Conservation (phyloP, 2,113 vertebrate genomes). For the Malurus cyaneus region DNA sequence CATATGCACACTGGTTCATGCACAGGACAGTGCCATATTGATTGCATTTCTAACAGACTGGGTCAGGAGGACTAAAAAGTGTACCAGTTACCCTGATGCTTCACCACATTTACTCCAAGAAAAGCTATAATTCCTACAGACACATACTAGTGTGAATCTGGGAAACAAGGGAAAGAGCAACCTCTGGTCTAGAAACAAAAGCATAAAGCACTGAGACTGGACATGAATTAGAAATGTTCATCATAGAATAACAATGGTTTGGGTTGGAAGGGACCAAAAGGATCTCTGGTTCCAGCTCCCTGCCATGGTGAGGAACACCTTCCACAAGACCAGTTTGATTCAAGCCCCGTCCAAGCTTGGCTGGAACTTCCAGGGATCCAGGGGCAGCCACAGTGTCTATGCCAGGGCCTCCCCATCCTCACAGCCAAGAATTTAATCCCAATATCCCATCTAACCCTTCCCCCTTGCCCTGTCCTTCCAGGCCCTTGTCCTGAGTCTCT, state of each 20-base stretch:
- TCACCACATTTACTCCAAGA: rapidly evolving
- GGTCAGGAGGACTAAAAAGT: background rate
- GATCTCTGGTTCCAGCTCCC: background rate
- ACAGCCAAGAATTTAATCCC: background rate
- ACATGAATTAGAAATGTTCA: background rate
- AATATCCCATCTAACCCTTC: background rate
- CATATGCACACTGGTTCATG: background rate
- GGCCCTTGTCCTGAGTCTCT: background rate
- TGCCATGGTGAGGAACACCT: background rate
- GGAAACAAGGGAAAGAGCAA: background rate
- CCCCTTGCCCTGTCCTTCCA: background rate
- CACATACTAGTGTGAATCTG: background rate
- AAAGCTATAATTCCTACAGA: background rate
- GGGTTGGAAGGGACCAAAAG: background rate
- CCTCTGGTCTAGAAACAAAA: background rate
- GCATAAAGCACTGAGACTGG: background rate
- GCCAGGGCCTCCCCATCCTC: background rate
- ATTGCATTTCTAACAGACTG: background rate
- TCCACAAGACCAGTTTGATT: background rate
- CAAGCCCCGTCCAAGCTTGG: background rate
- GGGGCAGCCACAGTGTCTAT: background rate
- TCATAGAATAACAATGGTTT: background rate
- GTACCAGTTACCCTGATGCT: background rate
- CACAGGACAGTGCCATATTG: background rate
- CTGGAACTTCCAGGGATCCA: background rate